Percentiles rank a stretch among this genome's conserved stretches.
Evolutionary conservation across 2,797 vertebrate genomes (phyloP).

Genomic region (Sebastes matsubarae): DNA sequence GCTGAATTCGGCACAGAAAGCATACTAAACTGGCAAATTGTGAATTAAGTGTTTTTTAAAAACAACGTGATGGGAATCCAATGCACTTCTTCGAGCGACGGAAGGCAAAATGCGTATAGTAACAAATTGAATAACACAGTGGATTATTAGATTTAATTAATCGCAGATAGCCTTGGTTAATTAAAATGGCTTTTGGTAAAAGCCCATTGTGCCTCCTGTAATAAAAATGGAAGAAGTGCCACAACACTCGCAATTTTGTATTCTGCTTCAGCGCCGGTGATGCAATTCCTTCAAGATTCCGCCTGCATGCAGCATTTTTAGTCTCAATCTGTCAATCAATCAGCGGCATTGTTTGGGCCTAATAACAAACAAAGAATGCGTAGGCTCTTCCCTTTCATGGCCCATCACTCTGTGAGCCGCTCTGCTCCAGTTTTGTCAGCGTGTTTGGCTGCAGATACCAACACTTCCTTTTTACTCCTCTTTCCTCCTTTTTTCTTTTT

Average conservation of each 20-base stretch:
- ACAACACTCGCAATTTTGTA: background rate
- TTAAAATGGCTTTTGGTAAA: constrained; percentile 36
- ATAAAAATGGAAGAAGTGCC: constrained; percentile 9
- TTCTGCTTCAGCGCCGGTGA: constrained; percentile 27
- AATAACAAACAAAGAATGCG: constrained; percentile 40
- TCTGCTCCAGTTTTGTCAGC: constrained; percentile 16
- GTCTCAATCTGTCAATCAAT: constrained; percentile 70
- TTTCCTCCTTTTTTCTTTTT: background rate
- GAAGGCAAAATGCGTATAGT: background rate
- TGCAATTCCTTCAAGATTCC: constrained; percentile 33
- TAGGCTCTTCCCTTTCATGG: constrained; percentile 35
- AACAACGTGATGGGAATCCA: background rate
- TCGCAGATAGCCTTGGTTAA: constrained; percentile 32
- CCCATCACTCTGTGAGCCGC: constrained; percentile 25
- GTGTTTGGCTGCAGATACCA: constrained; percentile 17
- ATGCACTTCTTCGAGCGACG: background rate
- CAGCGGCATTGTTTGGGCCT: constrained; percentile 40
- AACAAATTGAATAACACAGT: background rate
- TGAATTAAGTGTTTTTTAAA: background rate
- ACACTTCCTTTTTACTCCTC: background rate
- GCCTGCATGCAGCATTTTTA: constrained; percentile 20
- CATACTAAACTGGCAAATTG: background rate
- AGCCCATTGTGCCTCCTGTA: background rate
- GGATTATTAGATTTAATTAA: constrained; percentile 26
- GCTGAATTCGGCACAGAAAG: background rate